Evolutionary conservation across 2,113 vertebrate genomes (phyloP).

Genomic region (Rutilus rutilus): DNA sequence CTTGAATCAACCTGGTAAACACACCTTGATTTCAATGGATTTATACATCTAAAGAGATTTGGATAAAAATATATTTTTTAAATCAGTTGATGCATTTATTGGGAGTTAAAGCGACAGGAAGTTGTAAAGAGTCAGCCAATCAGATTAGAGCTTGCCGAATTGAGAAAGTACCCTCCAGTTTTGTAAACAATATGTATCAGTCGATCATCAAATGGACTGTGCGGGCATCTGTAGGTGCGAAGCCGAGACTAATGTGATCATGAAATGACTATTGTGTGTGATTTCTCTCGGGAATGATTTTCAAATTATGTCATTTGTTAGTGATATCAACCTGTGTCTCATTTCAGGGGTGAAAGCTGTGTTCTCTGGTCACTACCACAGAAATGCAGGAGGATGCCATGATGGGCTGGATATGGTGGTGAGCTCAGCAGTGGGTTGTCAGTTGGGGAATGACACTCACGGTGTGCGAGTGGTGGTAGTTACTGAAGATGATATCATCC

Average conservation of each 20-base stretch:
- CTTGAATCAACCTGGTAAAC: background rate
- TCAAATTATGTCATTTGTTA: background rate
- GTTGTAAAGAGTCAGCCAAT: too few relatives aligned
- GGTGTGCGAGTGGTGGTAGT: conserved; percentile 90
- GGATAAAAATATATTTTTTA: background rate
- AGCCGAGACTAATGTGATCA: background rate
- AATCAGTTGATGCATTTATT: too few relatives aligned
- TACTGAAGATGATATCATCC: conserved; percentile 81
- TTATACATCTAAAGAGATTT: background rate
- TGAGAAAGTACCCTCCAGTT: background rate
- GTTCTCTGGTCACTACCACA: conserved; percentile 94
- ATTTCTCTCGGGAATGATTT: background rate
- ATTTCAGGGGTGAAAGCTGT: conserved; percentile 87
- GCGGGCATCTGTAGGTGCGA: background rate
- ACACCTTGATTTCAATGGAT: background rate
- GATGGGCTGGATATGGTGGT: conserved; percentile 90
- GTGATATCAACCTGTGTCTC: background rate
- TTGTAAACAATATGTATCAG: background rate
- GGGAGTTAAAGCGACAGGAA: too few relatives aligned
- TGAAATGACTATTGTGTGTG: background rate
- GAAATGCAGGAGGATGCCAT: conserved; percentile 88
- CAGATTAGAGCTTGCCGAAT: background rate
- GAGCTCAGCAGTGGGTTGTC: conserved; percentile 94
- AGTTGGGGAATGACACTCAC: conserved; percentile 86
- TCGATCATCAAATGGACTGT: background rate